Conservation (phyloP, 1,140 invertebrate genomes). For the Lysiphlebus fabarum region DNA sequence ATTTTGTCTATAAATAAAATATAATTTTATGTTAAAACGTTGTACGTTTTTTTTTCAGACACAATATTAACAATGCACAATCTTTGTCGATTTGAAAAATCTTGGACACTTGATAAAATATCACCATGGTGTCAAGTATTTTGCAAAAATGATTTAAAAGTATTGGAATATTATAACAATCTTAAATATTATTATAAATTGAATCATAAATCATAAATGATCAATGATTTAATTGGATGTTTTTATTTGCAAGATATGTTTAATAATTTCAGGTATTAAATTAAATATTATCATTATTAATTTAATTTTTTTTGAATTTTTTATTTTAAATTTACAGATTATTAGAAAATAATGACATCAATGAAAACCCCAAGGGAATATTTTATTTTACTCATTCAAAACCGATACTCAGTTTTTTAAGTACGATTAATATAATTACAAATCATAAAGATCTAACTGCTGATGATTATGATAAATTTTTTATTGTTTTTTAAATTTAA, state of each 20-base stretch:
- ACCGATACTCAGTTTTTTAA: slow-evolving; percentile 61
- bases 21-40: too few relatives aligned
- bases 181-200: slow-evolving; percentile 74
- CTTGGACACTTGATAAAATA: slow-evolving; percentile 60
- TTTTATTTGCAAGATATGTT: slow-evolving; percentile 72
- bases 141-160: slow-evolving; percentile 65
- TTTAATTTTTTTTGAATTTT: slow-evolving; percentile 5
- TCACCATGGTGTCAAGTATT: slow-evolving; percentile 77
- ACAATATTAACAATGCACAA: slow-evolving; percentile 60
- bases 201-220: slow-evolving; percentile 70
- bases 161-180: slow-evolving; percentile 78
- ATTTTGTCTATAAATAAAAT: too few relatives aligned
- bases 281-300: not conserved
- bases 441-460: slow-evolving; percentile 64
- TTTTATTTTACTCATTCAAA: slow-evolving; percentile 75
- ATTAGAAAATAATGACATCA: slow-evolving; percentile 32
- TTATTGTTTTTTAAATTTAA: too few relatives aligned
- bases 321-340: slow-evolving; percentile 27
- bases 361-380: slow-evolving; percentile 57
- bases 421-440: slow-evolving; percentile 65
- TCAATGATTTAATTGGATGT: slow-evolving; percentile 70
- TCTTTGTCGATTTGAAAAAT: slow-evolving; percentile 72
- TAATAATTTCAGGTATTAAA: slow-evolving; percentile 50
- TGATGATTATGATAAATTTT: slow-evolving; percentile 66
- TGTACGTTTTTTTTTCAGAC: slow-evolving; percentile 32